These are phyloP conservation scores for Notolepis coatsorum DNA, from an alignment of 2,797 vertebrate genomes.

Conservation along the genomic window DNA sequence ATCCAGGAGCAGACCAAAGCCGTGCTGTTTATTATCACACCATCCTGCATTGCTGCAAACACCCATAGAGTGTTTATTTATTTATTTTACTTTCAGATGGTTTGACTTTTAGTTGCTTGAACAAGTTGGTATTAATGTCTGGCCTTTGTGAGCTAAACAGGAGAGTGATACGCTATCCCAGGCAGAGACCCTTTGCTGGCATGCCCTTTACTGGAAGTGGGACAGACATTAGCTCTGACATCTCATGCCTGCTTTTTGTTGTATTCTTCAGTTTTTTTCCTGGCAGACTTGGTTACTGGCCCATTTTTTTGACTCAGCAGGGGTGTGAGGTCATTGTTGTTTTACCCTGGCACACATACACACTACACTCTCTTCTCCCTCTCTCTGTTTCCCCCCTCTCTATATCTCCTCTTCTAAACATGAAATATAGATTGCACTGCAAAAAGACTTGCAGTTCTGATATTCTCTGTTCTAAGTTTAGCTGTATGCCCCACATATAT, in stretches of 20 bases:
- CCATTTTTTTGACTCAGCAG: conserved; percentile 67
- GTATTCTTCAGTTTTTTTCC: conserved; percentile 50
- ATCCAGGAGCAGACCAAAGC: conserved; percentile 22
- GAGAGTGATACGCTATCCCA: conserved; percentile 49
- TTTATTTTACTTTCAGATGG: conserved; percentile 26
- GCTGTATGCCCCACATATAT: conserved; percentile 30
- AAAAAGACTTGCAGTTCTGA: conserved; percentile 17
- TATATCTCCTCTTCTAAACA: conserved; percentile 16
- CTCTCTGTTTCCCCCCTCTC: conserved; percentile 24
- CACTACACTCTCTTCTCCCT: no score
- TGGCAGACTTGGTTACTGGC: conserved; percentile 63
- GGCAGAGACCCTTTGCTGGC: conserved; percentile 38
- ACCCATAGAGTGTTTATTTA: background rate
- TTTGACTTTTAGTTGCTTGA: conserved; percentile 44
- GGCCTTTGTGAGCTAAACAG: conserved; percentile 46
- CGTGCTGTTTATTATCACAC: background rate
- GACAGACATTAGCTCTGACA: conserved; percentile 56
- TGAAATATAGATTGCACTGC: conserved; percentile 22
- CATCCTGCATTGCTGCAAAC: background rate
- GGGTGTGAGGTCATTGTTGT: conserved; percentile 71
- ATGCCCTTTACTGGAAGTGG: conserved; percentile 44
- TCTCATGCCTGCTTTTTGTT: conserved; percentile 46
- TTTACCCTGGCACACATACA: conserved; percentile 39
- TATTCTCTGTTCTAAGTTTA: conserved; percentile 31
- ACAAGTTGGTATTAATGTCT: conserved; percentile 49